Evolutionary conservation across 1,140 invertebrate genomes (phyloP), one percentile per base, ranked within the genome.

Genomic region (Caenorhabditis tropicalis): DNA sequence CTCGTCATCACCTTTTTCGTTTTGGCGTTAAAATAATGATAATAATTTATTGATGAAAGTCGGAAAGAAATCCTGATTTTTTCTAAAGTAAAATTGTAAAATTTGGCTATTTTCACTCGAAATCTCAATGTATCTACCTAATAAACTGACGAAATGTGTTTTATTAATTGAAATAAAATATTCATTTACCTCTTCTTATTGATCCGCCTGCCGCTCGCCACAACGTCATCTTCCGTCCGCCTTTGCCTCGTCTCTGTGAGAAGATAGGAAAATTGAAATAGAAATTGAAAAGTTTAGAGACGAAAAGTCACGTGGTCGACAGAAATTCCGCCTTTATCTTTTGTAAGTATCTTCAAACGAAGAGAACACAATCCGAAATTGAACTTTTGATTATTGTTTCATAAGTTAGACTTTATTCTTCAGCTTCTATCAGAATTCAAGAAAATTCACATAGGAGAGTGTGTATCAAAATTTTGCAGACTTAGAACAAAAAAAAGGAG

Each of bases 1-100:
- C 65, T 74, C 21, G 36, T 74, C 36, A 74, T 74, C n/a, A 74
- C 65, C 6, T 46, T 74, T 24, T 74, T 74, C 1, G 65, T 74
- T 9, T 24, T 74, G 36, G 65, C 36, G 1, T 74, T 74, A 19
- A 74, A 74, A 46, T 74, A 74, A 51, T 46, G 43, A 21, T 51
- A 7, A 7, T n/a, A n/a, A 21, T n/a, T 21, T 21, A 51, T 7
- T n/a, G 2, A n/a, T n/a, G n/a, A n/a, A n/a, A n/a, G n/a, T n/a
- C n/a, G n/a, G n/a, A n/a, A n/a, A n/a, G n/a, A n/a, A n/a, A n/a
- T n/a, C n/a, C n/a, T n/a, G n/a, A n/a, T n/a, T n/a, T n/a, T n/a
- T n/a, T 56, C 24, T 27, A 56, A 56, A 29, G 16, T 19, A 19
- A 36, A n/a, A 19, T 65, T 74, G 36, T 74, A 24, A 33, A 24